Base-by-base conservation (phyloP, 2,113 vertebrate species). In the Pycnonotus jocosus region DNA sequence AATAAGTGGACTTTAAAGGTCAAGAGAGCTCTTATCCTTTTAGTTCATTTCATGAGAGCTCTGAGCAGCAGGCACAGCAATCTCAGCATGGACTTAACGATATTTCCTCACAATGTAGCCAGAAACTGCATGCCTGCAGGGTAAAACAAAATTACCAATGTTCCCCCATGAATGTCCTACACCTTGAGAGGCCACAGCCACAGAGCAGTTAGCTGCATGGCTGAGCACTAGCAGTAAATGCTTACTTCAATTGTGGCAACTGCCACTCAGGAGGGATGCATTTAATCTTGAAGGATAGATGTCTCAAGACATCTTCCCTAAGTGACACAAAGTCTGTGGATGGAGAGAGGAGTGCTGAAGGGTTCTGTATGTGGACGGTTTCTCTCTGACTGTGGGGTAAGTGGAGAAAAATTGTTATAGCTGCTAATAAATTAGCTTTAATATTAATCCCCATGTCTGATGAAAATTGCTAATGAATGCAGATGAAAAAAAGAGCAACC, bases 141-240 rank as follows among this genome's bases (percentile, higher is more conserved):
- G 97, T 97, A 97, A 97, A 98, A 98, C 97, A 97, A 96, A 98
- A 97, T 98, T 97, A 97, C 98, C 96, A 97, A 95, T 96, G 96
- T 95, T 98, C 97, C 97, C 97, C 97, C 95, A 94, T 96, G 97
- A 98, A 97, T 96, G 97, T 98, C 96, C 97, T 96, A 97, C 96
- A 98, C 97, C 97, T 96, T 97, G 68, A 97, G 98, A 98, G 98
- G 98, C 98, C 96, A 91, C 88, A 95, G 92, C 97, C 95, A 97
- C 97, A 95, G 96, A 97, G 92, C 95, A 95, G 96, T 98, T 98
- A 98, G 96, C 97, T 97, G 98, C 98, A 97, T 98, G 98, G 97
- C 95, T 98, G 97, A 97, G 93, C 98, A 98, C 96, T 97, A 96
- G 97, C 97, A 97, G 96, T 95, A 96, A 97, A 97, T 93, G 97